A percentile compares a stretch with the other conserved stretches of the same genome.
Evolutionary conservation across 2,888 invertebrate species (phyloP).

Genomic region (Acleris laterana): DNA sequence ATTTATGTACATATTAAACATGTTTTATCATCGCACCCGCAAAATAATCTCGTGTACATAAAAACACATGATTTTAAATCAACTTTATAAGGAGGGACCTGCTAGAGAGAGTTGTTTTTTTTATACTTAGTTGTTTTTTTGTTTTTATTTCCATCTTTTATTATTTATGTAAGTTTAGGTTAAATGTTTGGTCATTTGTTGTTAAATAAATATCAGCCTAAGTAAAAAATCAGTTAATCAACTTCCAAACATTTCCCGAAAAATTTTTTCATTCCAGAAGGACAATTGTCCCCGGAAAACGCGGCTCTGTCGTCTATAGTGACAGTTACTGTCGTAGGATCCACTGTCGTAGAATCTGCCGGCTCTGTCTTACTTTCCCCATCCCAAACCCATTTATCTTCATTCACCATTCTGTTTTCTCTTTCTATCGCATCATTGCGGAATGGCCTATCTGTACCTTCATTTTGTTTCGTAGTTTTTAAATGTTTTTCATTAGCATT

Average conservation of each 20-base stretch:
- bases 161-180: too few relatives aligned
- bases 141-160: too few relatives aligned
- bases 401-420: slow-evolving; percentile 2
- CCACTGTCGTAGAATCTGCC: not conserved
- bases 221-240: slow-evolving; percentile 7
- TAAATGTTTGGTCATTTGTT: too few relatives aligned
- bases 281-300: slow-evolving; percentile 47
- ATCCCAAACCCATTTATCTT: slow-evolving; percentile 38
- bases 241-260: slow-evolving; percentile 42
- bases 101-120: too few relatives aligned
- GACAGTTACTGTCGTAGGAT: slow-evolving; percentile 24
- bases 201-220: too few relatives aligned
- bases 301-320: slow-evolving; percentile 48
- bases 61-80: too few relatives aligned
- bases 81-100: too few relatives aligned
- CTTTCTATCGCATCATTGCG: not conserved
- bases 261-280: slow-evolving; percentile 44
- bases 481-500: not conserved
- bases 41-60: too few relatives aligned
- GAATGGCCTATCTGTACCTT: slow-evolving; percentile 14
- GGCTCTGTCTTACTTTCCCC: slow-evolving; percentile 40
- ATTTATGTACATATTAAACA: too few relatives aligned
- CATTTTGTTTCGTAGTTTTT: slow-evolving; percentile 31
- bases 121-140: too few relatives aligned
- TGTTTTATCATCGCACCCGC: too few relatives aligned